phyloP scores from a whole-genome alignment of 1,140 invertebrate genomes.

The Euwallacea similis region DNA sequence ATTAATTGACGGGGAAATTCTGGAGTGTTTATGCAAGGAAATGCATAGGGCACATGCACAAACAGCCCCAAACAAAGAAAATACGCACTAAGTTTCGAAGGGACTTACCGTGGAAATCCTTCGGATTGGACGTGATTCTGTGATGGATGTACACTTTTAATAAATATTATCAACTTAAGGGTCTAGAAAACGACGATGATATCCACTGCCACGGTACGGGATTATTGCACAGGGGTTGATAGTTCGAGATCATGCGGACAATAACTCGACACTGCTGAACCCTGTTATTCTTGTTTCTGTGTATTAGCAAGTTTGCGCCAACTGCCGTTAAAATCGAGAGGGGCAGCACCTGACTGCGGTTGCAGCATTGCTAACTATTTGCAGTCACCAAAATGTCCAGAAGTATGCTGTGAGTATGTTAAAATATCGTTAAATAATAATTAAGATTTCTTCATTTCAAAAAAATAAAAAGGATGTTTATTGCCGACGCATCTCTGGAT shows the following conservation, averaged over 20 bases:
- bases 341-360: conserved; percentile 5
- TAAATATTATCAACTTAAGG: conserved; percentile 11
- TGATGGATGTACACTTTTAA: conserved; percentile 2
- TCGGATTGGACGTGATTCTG: conserved; percentile 4
- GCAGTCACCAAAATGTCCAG: no score
- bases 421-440: no score
- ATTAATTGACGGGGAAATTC: background rate
- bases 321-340: background rate
- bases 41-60: conserved; percentile 5
- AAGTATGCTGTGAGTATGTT: no score
- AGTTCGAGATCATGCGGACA: background rate
- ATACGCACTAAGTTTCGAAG: conserved; percentile 5
- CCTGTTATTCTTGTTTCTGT: background rate
- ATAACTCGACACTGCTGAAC: conserved; percentile 5
- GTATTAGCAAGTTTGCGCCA: background rate
- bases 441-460: no score
- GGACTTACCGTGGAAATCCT: conserved; percentile 10
- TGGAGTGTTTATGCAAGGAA: background rate
- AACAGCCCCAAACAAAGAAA: conserved; percentile 16
- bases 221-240: background rate
- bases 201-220: conserved; percentile 11
- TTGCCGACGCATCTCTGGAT: no score
- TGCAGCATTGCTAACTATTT: no score
- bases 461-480: no score
- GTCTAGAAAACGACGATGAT: background rate